phyloP scores from a whole-genome alignment of 1,140 invertebrate genomes.

The Tenebrio molitor region DNA sequence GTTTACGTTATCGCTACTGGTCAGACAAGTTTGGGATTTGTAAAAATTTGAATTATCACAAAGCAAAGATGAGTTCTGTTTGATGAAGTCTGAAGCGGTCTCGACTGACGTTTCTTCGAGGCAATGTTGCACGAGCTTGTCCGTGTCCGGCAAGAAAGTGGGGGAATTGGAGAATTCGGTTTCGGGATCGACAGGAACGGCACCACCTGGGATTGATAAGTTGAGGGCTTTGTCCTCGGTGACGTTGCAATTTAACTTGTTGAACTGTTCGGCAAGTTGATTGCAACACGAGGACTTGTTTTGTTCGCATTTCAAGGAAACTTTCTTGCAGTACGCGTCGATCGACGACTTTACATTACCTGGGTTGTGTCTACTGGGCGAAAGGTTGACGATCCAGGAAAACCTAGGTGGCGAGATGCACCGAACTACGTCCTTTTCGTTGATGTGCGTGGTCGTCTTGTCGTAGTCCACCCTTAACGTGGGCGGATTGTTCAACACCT shows the following conservation, averaged over 20 bases:
- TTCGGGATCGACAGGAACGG: background rate
- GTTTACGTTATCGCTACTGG: background rate
- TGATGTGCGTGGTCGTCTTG: constrained; percentile 38
- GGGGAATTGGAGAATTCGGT: constrained; percentile 48
- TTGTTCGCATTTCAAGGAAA: constrained; percentile 2
- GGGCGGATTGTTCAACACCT: constrained; percentile 18
- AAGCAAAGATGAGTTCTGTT: background rate
- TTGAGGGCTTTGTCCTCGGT: constrained; percentile 30
- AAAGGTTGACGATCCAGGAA: background rate
- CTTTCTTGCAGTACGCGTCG: constrained; percentile 21
- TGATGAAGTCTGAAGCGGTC: background rate
- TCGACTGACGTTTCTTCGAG: constrained; percentile 15
- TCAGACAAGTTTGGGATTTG: background rate
- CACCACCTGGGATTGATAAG: constrained; percentile 9
- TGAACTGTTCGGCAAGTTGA: constrained; percentile 8
- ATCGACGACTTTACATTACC: constrained; percentile 10
- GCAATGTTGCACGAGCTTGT: constrained; percentile 26
- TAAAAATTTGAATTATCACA: constrained; percentile 42
- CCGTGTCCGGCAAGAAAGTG: constrained; percentile 25
- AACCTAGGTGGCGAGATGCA: constrained; percentile 20
- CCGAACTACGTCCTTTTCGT: constrained; percentile 35
- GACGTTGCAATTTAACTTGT: constrained; percentile 25
- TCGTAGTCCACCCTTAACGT: constrained; percentile 44
- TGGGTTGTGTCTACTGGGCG: background rate
- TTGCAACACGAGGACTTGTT: constrained; percentile 20